A percentile compares a stretch with the other conserved stretches of the same genome.
Evolutionary conservation across 2,888 invertebrate species (phyloP).

Genomic region (Meganola albula): DNA sequence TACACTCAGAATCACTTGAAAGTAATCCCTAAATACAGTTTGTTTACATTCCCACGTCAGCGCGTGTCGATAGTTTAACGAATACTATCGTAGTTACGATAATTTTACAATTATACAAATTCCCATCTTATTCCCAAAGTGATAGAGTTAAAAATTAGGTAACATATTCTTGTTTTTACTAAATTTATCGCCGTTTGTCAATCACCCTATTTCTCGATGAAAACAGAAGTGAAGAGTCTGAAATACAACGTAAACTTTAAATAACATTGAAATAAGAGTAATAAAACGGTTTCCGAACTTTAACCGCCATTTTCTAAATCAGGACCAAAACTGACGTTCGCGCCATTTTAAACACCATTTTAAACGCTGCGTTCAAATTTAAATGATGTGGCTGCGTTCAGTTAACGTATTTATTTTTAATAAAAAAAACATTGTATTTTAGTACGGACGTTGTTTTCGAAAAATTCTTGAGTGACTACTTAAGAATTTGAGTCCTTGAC

Average conservation of each 20-base stretch:
- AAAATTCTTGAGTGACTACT: no score
- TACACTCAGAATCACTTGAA: slow-evolving; percentile 29
- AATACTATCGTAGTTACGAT: slow-evolving; percentile 27
- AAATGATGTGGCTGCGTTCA: slow-evolving; percentile 27
- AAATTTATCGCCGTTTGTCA: slow-evolving; percentile 48
- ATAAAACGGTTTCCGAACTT: slow-evolving; percentile 16
- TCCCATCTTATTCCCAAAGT: slow-evolving; percentile 26
- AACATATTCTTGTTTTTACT: no score
- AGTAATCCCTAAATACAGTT: slow-evolving; percentile 41
- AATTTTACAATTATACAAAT: slow-evolving; percentile 18
- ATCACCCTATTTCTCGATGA: slow-evolving; percentile 43
- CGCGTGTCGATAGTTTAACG: slow-evolving; percentile 52
- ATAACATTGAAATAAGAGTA: slow-evolving; percentile 16
- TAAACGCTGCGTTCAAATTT: slow-evolving; percentile 30
- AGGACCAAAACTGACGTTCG: slow-evolving; percentile 33
- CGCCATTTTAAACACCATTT: slow-evolving; percentile 38
- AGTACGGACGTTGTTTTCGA: slow-evolving; percentile 16
- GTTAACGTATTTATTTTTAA: slow-evolving; percentile 18
- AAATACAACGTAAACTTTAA: slow-evolving; percentile 17
- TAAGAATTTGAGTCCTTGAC: no score
- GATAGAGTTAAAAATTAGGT: slow-evolving; percentile 13
- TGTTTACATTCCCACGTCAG: slow-evolving; percentile 72
- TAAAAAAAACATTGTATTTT: slow-evolving; percentile 22
- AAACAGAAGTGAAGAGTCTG: slow-evolving; percentile 36
- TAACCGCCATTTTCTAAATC: slow-evolving; percentile 32